Evolutionary conservation across 2,888 invertebrate genomes (phyloP).

Genomic region (Pollenia labialis): DNA sequence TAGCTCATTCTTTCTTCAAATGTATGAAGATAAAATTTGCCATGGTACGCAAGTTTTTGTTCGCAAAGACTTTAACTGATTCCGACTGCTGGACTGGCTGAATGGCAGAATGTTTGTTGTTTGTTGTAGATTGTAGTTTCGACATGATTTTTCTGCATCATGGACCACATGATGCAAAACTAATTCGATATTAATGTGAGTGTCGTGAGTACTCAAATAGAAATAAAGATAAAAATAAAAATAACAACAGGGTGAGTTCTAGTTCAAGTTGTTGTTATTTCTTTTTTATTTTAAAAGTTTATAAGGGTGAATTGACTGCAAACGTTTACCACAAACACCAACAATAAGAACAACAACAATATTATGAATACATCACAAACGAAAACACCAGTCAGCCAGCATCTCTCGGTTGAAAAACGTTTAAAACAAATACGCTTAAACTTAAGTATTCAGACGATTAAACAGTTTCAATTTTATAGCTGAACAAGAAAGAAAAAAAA

Average conservation of each 20-base stretch:
- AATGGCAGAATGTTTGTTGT: neutral
- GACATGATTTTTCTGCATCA: slow-evolving; percentile 84
- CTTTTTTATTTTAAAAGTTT: slow-evolving; percentile 25
- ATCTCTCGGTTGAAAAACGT: slow-evolving; percentile 34
- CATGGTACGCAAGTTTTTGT: slow-evolving; percentile 23
- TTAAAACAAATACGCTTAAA: slow-evolving; percentile 55
- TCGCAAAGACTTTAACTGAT: neutral
- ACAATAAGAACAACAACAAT: slow-evolving; percentile 15
- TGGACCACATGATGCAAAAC: slow-evolving; percentile 85
- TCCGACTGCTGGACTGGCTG: neutral
- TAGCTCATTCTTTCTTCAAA: slow-evolving; percentile 27
- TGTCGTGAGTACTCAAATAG: slow-evolving; percentile 74
- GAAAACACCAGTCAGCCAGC: slow-evolving; percentile 41
- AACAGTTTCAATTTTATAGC: slow-evolving; percentile 56
- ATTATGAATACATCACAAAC: slow-evolving; percentile 24
- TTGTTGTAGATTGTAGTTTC: slow-evolving; percentile 72
- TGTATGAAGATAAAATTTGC: slow-evolving; percentile 47
- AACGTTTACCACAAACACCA: slow-evolving; percentile 46
- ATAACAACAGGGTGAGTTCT: slow-evolving; percentile 27
- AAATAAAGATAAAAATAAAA: slow-evolving; percentile 68
- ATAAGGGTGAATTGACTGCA: slow-evolving; percentile 62
- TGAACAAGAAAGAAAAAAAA: neutral
- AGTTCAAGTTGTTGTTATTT: neutral
- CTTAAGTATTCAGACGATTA: slow-evolving; percentile 53
- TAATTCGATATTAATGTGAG: slow-evolving; percentile 85